Conservation (phyloP, 2,797 vertebrate species). For the Melopsittacus undulatus region DNA sequence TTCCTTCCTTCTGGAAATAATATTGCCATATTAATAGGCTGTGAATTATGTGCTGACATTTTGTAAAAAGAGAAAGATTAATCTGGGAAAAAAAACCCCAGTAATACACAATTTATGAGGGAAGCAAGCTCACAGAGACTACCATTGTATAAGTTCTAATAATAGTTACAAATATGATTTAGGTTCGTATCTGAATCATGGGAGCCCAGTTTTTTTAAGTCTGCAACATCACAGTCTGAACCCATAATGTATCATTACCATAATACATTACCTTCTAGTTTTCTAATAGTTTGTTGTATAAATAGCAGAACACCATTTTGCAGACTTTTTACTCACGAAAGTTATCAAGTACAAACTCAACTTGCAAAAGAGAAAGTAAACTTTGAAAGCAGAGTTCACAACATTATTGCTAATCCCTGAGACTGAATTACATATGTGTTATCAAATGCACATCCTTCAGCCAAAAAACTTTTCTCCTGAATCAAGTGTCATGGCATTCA, state of each 20-base stretch:
- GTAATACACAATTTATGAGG: conserved; percentile 22
- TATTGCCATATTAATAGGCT: conserved; percentile 36
- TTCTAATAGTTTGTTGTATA: background rate
- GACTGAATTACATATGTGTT: background rate
- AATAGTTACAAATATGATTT: conserved; percentile 25
- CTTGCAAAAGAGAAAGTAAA: background rate
- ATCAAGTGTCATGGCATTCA: background rate
- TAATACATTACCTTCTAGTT: background rate
- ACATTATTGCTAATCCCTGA: background rate
- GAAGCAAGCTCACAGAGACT: conserved; percentile 12
- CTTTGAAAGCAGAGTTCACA: background rate
- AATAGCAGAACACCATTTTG: background rate
- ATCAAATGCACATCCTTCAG: background rate
- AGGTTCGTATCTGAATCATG: background rate
- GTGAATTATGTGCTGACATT: conserved; percentile 31
- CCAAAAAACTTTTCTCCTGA: background rate
- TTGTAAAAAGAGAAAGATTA: conserved; percentile 35
- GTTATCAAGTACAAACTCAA: background rate
- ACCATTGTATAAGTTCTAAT: background rate
- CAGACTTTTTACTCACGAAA: background rate
- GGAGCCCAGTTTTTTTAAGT: background rate
- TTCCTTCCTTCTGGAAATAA: conserved; percentile 39
- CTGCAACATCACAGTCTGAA: background rate
- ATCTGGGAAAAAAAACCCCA: background rate
- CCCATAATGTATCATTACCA: background rate